These are phyloP conservation scores for Brienomyrus longianalis DNA, from an alignment of 2,113 vertebrate species.

Conservation along the genomic window DNA sequence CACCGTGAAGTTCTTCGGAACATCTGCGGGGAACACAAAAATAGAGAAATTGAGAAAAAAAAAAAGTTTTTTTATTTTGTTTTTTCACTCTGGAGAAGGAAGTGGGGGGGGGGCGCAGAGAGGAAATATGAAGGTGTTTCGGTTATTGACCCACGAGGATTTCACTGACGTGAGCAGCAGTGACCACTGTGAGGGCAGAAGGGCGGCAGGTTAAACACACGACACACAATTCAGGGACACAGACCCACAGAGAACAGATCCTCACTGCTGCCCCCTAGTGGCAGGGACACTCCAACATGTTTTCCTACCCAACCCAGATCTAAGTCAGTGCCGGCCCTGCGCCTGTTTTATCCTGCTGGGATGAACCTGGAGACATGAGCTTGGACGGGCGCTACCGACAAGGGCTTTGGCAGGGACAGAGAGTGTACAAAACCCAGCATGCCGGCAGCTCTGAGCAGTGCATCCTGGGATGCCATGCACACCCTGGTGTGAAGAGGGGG, in stretches of 20 bases:
- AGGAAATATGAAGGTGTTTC: slow-evolving; percentile 23
- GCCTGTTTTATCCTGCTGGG: slow-evolving; percentile 6
- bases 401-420: slow-evolving; percentile 42
- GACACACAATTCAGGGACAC: slow-evolving; percentile 57
- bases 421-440: slow-evolving; percentile 65
- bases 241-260: slow-evolving; percentile 55
- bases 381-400: slow-evolving; percentile 53
- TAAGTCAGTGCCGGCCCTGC: slow-evolving; percentile 9
- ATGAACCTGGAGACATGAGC: slow-evolving; percentile 21
- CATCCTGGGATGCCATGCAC: slow-evolving; percentile 64
- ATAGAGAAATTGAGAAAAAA: slow-evolving; percentile 11
- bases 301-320: slow-evolving; percentile 19
- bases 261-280: slow-evolving; percentile 39
- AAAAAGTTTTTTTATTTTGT: not conserved
- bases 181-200: slow-evolving; percentile 57
- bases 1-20: slow-evolving; percentile 95
- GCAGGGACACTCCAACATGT: slow-evolving; percentile 46
- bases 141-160: slow-evolving; percentile 36
- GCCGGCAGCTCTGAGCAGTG: slow-evolving; percentile 59
- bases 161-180: slow-evolving; percentile 43
- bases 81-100: not conserved
- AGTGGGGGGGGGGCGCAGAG: slow-evolving; percentile 6
- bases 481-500: slow-evolving; percentile 37
- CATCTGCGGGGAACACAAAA: slow-evolving; percentile 64
- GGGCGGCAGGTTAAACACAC: slow-evolving; percentile 61